Conservation (phyloP, 2,113 vertebrate species). For the Rattus rattus region DNA sequence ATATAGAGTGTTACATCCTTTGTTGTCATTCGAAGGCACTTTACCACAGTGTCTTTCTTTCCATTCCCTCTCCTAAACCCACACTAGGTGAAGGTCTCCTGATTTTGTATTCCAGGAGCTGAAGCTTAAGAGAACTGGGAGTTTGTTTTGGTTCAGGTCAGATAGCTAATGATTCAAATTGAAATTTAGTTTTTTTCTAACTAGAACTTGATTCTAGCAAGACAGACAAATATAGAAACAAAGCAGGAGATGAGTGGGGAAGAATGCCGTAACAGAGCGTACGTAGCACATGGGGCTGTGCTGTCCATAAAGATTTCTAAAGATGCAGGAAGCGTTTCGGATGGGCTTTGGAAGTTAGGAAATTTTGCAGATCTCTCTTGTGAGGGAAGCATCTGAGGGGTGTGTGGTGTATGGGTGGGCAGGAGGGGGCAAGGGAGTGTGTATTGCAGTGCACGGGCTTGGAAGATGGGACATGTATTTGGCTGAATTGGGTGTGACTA, state of each 20-base stretch:
- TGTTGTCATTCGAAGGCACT: not conserved
- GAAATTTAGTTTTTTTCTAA: not conserved
- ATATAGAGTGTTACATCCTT: not conserved
- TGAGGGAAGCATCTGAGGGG: not conserved
- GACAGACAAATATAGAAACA: not conserved
- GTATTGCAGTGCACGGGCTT: not conserved
- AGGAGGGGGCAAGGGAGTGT: not conserved
- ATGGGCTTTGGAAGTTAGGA: not conserved
- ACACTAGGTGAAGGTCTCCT: not conserved
- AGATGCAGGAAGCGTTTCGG: not conserved
- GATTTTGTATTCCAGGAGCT: slow-evolving; percentile 7
- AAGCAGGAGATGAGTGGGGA: not conserved
- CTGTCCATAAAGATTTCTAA: not conserved
- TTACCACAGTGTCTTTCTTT: not conserved
- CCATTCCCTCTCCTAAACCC: not conserved
- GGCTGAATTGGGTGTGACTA: not conserved
- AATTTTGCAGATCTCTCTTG: not conserved
- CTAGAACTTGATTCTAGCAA: not conserved
- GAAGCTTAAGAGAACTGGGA: not conserved
- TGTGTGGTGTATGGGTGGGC: not conserved
- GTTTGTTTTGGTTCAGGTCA: not conserved
- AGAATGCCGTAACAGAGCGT: not conserved
- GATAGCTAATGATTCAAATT: not conserved
- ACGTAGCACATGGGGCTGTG: not conserved
- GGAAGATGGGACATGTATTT: not conserved